These are phyloP conservation scores for Ennomos erosarius DNA, from an alignment of 2,888 invertebrate genomes.

Conservation along the genomic window DNA sequence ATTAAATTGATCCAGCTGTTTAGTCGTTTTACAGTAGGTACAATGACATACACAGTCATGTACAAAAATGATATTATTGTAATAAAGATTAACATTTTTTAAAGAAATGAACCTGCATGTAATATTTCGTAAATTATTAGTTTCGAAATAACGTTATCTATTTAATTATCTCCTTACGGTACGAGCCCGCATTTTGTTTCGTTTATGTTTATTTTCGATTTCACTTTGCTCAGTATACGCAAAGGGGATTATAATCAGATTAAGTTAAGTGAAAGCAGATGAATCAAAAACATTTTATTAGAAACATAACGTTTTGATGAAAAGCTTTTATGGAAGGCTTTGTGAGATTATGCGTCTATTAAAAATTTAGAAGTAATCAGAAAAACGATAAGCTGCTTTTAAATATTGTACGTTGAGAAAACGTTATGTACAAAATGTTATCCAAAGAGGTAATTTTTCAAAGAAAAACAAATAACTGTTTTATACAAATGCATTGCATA, in stretches of 20 bases:
- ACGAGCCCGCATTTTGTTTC: constrained; percentile 62
- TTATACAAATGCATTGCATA: constrained; percentile 2
- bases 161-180: constrained; percentile 26
- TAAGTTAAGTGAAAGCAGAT: constrained; percentile 53
- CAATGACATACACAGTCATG: too few species aligned
- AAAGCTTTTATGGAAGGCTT: constrained; percentile 1
- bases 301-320: constrained; percentile 16
- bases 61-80: too few species aligned
- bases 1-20: too few species aligned
- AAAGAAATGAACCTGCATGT: too few species aligned
- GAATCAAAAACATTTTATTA: constrained; percentile 47
- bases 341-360: not conserved
- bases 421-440: not conserved
- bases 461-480: too few species aligned
- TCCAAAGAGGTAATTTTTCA: too few species aligned
- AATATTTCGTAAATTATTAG: constrained; percentile 21
- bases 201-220: constrained; percentile 70
- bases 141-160: constrained; percentile 28
- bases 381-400: constrained; percentile 22
- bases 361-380: constrained; percentile 1
- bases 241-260: constrained; percentile 53
- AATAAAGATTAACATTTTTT: too few species aligned
- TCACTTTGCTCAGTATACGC: constrained; percentile 61
- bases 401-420: constrained; percentile 3
- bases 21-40: too few species aligned